Evolutionary conservation across 2,113 vertebrate species (phyloP), one percentile per base, ranked within the genome.

Genomic region (Xenopus borealis): DNA sequence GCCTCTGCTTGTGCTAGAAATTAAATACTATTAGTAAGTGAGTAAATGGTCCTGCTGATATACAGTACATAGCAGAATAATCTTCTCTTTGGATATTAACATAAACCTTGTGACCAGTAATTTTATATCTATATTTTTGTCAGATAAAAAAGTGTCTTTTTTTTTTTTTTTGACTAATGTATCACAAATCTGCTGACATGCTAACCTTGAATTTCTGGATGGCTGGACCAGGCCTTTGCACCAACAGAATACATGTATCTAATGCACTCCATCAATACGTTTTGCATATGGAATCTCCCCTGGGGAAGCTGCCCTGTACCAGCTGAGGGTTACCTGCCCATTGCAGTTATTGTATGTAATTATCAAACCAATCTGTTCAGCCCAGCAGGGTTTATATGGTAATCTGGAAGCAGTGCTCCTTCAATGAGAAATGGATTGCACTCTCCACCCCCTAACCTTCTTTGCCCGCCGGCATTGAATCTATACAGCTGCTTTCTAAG

Each of bases 321-420:
- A 94, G 94, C 94, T 87, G 90, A 94, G 92, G 95, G 94, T 95
- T 94, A 96, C 92, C 90, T 91, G 94, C 92, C 93, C 94, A 92
- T 91, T 83, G 92, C 88, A 87, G 92, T 95, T 96, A 95, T 94
- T 95, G 94, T 96, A 90, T 95, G 94, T 95, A 97, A 98, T 97
- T 96, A 97, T 97, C 92, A 88, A 93, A 81, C 93, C 95, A 97
- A 96, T 98, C 96, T 98, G 96, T 97, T 97, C 95, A 91, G 91
- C 95, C 93, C 94, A 96, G 96, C 93, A 84, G 94, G 94, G 85
- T 91, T 90, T 87, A 90, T 90, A 91, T 94, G 88, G 92, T 94
- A 93, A 95, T 96, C 94, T 94, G 89, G 91, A 94, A 93, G 93
- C 91, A 89, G 92, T 92, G 93, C 94, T 95, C 94, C 85, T 92